Conservation (phyloP, 2,797 vertebrate species). For the Rousettus madagascariensis region DNA sequence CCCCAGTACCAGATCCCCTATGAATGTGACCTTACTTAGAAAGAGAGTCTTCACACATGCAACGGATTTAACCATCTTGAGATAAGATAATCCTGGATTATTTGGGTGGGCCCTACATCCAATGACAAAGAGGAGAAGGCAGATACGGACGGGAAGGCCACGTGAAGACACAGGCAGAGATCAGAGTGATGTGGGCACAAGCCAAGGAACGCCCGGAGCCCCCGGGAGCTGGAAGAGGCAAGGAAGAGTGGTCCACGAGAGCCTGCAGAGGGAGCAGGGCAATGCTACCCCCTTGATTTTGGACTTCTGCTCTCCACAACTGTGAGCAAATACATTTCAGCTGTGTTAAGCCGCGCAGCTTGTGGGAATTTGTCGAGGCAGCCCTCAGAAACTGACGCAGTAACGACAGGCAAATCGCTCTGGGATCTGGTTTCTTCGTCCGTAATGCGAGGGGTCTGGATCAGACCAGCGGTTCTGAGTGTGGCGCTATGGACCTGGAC, state of each 20-base stretch:
- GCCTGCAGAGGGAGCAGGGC: no score
- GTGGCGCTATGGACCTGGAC: background rate
- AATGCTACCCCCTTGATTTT: background rate
- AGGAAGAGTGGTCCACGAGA: background rate
- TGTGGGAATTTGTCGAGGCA: rapidly evolving
- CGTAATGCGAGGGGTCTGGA: background rate
- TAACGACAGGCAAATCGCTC: rapidly evolving
- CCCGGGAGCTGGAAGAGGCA: background rate
- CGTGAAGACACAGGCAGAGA: background rate
- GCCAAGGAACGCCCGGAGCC: background rate
- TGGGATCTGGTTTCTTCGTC: background rate
- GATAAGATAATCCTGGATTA: background rate
- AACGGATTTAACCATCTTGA: background rate
- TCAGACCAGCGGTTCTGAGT: background rate
- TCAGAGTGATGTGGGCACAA: background rate
- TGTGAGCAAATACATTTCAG: background rate
- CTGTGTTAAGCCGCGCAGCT: background rate
- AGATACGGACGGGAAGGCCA: background rate
- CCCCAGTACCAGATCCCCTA: background rate
- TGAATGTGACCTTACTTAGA: background rate
- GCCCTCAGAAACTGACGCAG: background rate
- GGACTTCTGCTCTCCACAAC: background rate
- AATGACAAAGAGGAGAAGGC: background rate
- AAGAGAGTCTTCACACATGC: background rate
- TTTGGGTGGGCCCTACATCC: background rate